Evolutionary conservation across 2,888 invertebrate species (phyloP).

Genomic region (Mycalesis mineus): DNA sequence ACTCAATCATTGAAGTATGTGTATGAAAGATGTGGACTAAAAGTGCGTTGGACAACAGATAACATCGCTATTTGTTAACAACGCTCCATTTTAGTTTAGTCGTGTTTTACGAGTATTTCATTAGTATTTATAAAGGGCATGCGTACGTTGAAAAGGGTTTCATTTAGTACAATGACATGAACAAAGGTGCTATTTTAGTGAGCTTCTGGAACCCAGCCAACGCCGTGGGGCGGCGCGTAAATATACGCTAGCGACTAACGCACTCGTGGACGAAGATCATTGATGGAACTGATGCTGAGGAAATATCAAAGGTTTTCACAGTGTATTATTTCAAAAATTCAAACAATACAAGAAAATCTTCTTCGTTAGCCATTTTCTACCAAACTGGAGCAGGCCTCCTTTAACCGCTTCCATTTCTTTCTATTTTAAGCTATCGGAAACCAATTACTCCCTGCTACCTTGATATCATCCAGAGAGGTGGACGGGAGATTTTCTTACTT

Average conservation of each 20-base stretch:
- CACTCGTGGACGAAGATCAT: neutral
- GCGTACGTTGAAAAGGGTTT: conserved; percentile 43
- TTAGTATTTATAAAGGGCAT: neutral
- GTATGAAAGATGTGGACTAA: too few species aligned
- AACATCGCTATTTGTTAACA: neutral
- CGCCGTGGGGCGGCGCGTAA: conserved; percentile 60
- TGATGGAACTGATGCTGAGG: conserved; percentile 4
- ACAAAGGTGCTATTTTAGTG: conserved; percentile 71
- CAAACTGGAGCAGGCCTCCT: too few species aligned
- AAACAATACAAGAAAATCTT: too few species aligned
- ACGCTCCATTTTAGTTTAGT: neutral
- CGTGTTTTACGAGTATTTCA: conserved; percentile 5
- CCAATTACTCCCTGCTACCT: too few species aligned
- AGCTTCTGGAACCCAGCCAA: conserved; percentile 66
- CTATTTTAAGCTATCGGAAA: too few species aligned
- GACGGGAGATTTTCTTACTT: too few species aligned
- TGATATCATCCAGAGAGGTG: too few species aligned
- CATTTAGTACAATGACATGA: conserved; percentile 74
- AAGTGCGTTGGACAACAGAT: too few species aligned
- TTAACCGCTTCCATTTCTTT: too few species aligned
- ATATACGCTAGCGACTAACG: conserved; percentile 49
- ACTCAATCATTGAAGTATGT: too few species aligned
- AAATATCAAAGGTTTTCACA: neutral
- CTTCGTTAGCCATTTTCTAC: too few species aligned
- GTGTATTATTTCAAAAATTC: too few species aligned